A percentile compares a stretch with the other conserved stretches of the same genome.
Evolutionary conservation across 2,888 invertebrate genomes (phyloP).

Genomic region (Cheilosia vernalis): DNA sequence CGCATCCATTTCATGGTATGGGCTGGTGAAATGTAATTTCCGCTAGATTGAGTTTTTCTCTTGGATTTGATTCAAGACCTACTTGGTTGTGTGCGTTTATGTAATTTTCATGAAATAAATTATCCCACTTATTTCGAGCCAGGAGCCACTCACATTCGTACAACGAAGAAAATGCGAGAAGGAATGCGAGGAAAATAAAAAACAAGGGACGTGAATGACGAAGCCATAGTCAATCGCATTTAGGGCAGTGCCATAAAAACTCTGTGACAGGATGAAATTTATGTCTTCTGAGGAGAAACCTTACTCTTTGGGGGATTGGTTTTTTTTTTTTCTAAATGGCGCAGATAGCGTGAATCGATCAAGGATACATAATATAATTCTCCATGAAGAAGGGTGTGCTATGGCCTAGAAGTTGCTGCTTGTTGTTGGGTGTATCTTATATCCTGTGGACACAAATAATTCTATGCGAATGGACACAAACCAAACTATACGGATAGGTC

Average conservation of each 20-base stretch:
- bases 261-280: slow-evolving; percentile 72
- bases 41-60: slow-evolving; percentile 42
- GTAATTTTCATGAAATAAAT: slow-evolving; percentile 52
- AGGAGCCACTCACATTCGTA: slow-evolving; percentile 10
- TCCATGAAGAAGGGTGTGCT: slow-evolving; percentile 55
- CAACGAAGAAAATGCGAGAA: background rate
- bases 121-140: slow-evolving; percentile 40
- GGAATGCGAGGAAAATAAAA: slow-evolving; percentile 6
- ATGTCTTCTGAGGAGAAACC: slow-evolving; percentile 57
- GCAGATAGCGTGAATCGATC: slow-evolving; percentile 57
- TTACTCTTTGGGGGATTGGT: slow-evolving; percentile 57
- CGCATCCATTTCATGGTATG: background rate
- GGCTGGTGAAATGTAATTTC: slow-evolving; percentile 58
- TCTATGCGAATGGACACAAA: slow-evolving; percentile 35
- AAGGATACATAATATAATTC: slow-evolving; percentile 41
- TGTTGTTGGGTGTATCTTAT: background rate
- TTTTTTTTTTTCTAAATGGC: slow-evolving; percentile 68
- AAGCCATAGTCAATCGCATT: slow-evolving; percentile 56
- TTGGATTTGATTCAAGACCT: slow-evolving; percentile 6
- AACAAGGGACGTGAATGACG: slow-evolving; percentile 3
- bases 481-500: background rate
- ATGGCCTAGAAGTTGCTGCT: slow-evolving; percentile 26
- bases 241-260: slow-evolving; percentile 71
- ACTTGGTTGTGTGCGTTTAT: background rate
- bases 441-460: slow-evolving; percentile 7